phyloP scores from a whole-genome alignment of 2,797 vertebrate genomes.

The Bucorvus abyssinicus region DNA sequence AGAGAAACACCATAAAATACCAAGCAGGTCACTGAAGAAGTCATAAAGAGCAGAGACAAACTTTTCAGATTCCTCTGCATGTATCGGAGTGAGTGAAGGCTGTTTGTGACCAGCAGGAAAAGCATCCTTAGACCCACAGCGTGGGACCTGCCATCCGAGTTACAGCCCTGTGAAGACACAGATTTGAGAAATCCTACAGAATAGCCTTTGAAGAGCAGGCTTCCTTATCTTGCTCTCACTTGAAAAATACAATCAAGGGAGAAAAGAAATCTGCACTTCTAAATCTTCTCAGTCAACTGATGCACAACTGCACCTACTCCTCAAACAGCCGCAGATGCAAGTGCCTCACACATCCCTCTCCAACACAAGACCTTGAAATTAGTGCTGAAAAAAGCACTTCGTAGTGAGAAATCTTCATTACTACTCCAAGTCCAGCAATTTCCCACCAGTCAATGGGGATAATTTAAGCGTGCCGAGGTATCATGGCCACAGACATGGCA shows the following conservation, averaged over 20 bases:
- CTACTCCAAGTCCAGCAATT: background rate
- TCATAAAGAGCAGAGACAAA: background rate
- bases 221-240: rapidly evolving
- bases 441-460: conserved; percentile 5
- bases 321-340: rapidly evolving
- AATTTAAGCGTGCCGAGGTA: background rate
- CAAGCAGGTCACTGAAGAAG: background rate
- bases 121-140: background rate
- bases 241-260: background rate
- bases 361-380: background rate
- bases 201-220: background rate
- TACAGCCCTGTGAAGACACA: background rate
- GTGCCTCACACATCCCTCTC: background rate
- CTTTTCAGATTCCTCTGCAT: background rate
- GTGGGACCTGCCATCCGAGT: background rate
- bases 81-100: background rate
- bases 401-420: background rate
- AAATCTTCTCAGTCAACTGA: background rate
- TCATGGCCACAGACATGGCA: background rate
- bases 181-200: background rate
- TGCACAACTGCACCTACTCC: background rate
- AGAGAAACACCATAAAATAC: background rate
- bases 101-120: background rate
- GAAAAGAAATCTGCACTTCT: background rate
- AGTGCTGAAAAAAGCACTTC: background rate